Evolutionary conservation across 2,113 vertebrate species (phyloP).

Genomic region (Chrysochloris asiatica): DNA sequence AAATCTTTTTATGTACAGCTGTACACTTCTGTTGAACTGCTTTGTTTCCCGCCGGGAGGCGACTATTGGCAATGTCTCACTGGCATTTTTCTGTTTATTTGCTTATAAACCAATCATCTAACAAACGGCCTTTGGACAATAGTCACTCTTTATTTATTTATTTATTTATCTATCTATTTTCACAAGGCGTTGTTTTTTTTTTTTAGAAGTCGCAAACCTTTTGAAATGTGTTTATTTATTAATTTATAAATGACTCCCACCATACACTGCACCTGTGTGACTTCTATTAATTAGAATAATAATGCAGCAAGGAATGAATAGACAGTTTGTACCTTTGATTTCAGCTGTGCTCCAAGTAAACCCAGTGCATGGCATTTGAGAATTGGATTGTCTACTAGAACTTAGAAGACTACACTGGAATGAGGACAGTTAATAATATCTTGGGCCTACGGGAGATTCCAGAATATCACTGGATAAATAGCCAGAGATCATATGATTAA

Average conservation of each 20-base stretch:
- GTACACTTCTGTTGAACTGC: constrained; percentile 9
- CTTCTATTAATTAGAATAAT: constrained; percentile 65
- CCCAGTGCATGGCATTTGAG: background rate
- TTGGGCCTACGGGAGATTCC: background rate
- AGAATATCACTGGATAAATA: constrained; percentile 6
- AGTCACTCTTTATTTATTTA: background rate
- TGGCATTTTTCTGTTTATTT: constrained; percentile 58
- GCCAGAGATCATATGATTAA: constrained; percentile 9
- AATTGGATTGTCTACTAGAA: background rate
- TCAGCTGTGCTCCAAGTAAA: constrained; percentile 21
- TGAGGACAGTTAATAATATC: background rate
- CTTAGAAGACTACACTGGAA: background rate
- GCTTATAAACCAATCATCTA: constrained; percentile 47
- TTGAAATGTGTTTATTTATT: constrained; percentile 64
- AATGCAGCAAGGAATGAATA: constrained; percentile 57
- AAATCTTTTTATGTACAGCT: constrained; percentile 59
- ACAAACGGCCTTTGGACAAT: constrained; percentile 60
- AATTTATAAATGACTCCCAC: constrained; percentile 51
- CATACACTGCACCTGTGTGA: constrained; percentile 52
- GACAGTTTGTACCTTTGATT: constrained; percentile 57
- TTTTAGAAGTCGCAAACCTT: constrained; percentile 42
- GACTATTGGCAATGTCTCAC: constrained; percentile 55
- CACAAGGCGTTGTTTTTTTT: constrained; percentile 57
- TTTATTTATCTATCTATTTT: background rate
- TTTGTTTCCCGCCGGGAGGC: constrained; percentile 55